phyloP scores from a whole-genome alignment of 2,888 invertebrate genomes.

The Temnothorax unifasciatus region DNA sequence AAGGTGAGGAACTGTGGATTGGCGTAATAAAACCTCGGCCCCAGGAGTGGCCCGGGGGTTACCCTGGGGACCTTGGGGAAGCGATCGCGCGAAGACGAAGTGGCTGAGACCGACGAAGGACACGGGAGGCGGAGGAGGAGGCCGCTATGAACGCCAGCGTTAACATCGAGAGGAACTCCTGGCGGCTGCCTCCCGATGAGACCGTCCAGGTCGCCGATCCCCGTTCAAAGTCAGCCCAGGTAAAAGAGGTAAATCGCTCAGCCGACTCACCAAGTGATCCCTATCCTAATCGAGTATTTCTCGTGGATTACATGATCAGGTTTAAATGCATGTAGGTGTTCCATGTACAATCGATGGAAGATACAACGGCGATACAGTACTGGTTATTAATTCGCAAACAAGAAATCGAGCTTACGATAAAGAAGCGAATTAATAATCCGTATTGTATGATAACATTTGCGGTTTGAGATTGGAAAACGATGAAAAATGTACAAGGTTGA shows the following conservation, averaged over 20 bases:
- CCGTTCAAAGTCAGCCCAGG: slow-evolving; percentile 92
- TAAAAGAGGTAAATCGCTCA: slow-evolving; percentile 86
- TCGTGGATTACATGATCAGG: slow-evolving; percentile 46
- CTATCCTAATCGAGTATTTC: slow-evolving; percentile 31
- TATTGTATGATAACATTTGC: background rate
- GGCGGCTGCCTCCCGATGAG: slow-evolving; percentile 97
- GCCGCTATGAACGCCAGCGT: slow-evolving; percentile 96
- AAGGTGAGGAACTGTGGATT: slow-evolving; percentile 82
- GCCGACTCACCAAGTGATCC: slow-evolving; percentile 53
- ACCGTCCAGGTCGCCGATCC: slow-evolving; percentile 96
- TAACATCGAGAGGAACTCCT: slow-evolving; percentile 95
- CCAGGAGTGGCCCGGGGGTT: slow-evolving; percentile 86
- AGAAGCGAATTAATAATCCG: background rate
- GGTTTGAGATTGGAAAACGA: background rate
- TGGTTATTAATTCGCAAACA: slow-evolving; percentile 14
- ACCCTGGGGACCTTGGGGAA: slow-evolving; percentile 80
- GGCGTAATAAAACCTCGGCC: slow-evolving; percentile 84
- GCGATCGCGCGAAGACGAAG: slow-evolving; percentile 76
- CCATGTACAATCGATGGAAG: background rate
- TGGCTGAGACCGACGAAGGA: slow-evolving; percentile 85
- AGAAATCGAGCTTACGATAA: background rate
- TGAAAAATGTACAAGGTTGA: background rate
- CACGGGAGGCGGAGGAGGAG: slow-evolving; percentile 89
- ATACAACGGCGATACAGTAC: background rate
- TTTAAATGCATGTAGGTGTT: slow-evolving; percentile 54